Evolutionary conservation across 2,113 vertebrate species (phyloP).

Genomic region (Aramus guarauna): DNA sequence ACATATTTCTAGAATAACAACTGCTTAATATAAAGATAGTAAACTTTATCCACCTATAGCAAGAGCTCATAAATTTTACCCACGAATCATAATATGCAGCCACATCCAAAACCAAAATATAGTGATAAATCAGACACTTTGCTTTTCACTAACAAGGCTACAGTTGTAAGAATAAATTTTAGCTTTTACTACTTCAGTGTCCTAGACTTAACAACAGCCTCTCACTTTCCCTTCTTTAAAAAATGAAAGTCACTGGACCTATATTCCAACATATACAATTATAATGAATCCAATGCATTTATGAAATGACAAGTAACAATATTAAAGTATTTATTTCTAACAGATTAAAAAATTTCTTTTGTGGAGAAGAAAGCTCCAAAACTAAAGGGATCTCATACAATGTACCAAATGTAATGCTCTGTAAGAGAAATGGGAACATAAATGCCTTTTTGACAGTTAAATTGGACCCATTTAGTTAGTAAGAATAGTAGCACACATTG

Average conservation of each 20-base stretch:
- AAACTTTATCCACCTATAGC: not conserved
- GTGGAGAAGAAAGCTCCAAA: not conserved
- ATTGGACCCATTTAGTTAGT: constrained; percentile 63
- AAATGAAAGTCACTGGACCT: not conserved
- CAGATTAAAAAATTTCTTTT: not conserved
- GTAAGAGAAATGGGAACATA: constrained; percentile 65
- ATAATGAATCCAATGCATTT: not conserved
- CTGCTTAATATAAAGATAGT: not conserved
- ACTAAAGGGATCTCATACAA: not conserved
- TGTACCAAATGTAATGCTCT: not conserved
- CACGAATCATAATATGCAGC: not conserved
- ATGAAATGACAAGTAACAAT: not conserved
- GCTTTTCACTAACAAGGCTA: not conserved
- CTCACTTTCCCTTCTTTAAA: not conserved
- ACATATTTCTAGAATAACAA: not conserved
- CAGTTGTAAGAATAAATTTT: not conserved
- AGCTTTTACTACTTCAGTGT: not conserved
- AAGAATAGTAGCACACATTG: constrained; percentile 61
- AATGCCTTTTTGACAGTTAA: constrained; percentile 71
- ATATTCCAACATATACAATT: not conserved
- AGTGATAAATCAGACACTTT: not conserved
- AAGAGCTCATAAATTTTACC: not conserved
- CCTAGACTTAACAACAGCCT: not conserved
- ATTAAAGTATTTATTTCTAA: constrained; percentile 8
- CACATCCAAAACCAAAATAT: not conserved